Evolutionary conservation across 2,113 vertebrate genomes (phyloP).

Genomic region (Colistium nudipinnis): DNA sequence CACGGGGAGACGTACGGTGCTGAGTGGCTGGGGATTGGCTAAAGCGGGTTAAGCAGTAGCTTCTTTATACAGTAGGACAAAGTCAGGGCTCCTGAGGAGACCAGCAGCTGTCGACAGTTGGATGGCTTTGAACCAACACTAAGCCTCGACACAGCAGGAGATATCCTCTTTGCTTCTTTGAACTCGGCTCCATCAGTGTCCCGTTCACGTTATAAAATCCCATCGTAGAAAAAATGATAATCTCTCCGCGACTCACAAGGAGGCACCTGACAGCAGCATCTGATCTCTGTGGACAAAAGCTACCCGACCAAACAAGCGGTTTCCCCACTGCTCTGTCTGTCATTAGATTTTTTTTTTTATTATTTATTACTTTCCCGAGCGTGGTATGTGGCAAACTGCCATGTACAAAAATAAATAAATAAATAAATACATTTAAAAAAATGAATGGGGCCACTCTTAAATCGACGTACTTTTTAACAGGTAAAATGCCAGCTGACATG

Average conservation of each 20-base stretch:
- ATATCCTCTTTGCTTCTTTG: constrained; percentile 71
- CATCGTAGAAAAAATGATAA: constrained; percentile 65
- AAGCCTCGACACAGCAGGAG: constrained; percentile 69
- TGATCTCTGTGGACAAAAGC: constrained; percentile 64
- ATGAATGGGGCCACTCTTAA: too few relatives aligned
- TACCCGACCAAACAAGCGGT: constrained; percentile 26
- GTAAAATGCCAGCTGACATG: constrained; percentile 4
- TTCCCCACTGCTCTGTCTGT: constrained; percentile 40
- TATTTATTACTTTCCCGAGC: constrained; percentile 10
- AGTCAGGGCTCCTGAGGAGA: constrained; percentile 48
- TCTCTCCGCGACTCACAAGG: constrained; percentile 38
- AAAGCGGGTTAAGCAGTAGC: constrained; percentile 36
- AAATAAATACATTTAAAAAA: too few relatives aligned
- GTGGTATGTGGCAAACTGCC: constrained; percentile 19
- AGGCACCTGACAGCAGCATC: constrained; percentile 43
- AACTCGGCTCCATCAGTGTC: constrained; percentile 60
- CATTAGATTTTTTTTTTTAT: constrained; percentile 22
- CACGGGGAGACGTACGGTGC: constrained; percentile 33
- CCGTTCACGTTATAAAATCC: constrained; percentile 52
- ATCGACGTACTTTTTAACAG: constrained; percentile 4
- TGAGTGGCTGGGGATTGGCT: constrained; percentile 48
- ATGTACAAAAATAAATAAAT: too few relatives aligned
- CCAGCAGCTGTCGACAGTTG: constrained; percentile 70
- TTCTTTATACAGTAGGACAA: constrained; percentile 56
- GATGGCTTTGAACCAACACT: constrained; percentile 67